Evolutionary conservation across 2,888 invertebrate genomes (phyloP).

Genomic region (Aphidoletes aphidimyza): DNA sequence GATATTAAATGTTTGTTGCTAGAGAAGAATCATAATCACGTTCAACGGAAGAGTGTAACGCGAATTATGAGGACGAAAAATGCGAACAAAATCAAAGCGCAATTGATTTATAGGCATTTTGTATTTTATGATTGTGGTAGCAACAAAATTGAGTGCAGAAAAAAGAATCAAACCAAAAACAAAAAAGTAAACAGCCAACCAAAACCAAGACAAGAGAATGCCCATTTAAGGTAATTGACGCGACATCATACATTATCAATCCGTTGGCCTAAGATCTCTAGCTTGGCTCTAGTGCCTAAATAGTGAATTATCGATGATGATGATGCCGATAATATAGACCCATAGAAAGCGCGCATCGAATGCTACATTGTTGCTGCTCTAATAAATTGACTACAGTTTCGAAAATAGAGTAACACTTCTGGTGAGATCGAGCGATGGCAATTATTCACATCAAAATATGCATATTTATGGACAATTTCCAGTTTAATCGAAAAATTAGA

Average conservation of each 20-base stretch:
- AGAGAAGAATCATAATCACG: constrained; percentile 37
- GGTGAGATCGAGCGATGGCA: neutral
- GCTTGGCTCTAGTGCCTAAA: neutral
- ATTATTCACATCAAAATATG: constrained; percentile 40
- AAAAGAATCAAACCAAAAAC: neutral
- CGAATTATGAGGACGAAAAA: constrained; percentile 34
- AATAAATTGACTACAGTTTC: neutral
- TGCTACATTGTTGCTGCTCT: neutral
- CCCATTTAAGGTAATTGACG: constrained; percentile 46
- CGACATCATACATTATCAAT: constrained; percentile 39
- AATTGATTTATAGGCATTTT: constrained; percentile 45
- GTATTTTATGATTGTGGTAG: constrained; percentile 43
- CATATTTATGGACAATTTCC: constrained; percentile 12
- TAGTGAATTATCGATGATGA: constrained; percentile 34
- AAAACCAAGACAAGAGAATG: neutral
- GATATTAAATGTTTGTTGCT: constrained; percentile 16
- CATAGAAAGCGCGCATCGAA: neutral
- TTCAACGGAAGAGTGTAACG: neutral
- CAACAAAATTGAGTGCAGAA: neutral
- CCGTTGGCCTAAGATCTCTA: neutral
- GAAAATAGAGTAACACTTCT: neutral
- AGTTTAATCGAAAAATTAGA: neutral
- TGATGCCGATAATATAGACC: constrained; percentile 4
- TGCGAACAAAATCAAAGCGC: constrained; percentile 41
- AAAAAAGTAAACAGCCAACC: neutral